These are phyloP conservation scores for Sminthurides aquaticus DNA, from an alignment of 2,888 invertebrate species.

Conservation along the genomic window DNA sequence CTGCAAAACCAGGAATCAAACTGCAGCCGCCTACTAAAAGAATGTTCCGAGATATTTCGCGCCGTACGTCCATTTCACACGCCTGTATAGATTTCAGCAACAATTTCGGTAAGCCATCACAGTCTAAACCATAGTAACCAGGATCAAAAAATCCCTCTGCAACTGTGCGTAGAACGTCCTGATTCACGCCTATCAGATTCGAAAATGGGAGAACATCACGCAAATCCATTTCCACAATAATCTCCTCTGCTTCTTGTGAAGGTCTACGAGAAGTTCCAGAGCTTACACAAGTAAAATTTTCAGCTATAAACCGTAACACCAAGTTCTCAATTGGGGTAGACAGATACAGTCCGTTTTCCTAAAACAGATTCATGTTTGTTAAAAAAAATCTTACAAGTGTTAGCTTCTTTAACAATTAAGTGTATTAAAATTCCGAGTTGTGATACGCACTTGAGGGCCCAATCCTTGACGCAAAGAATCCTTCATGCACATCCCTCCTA, in stretches of 20 bases:
- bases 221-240: constrained; percentile 42
- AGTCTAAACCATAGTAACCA: constrained; percentile 54
- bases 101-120: constrained; percentile 52
- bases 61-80: constrained; percentile 55
- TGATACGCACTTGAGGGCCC: constrained; percentile 35
- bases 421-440: too few species aligned
- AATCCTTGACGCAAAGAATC: constrained; percentile 42
- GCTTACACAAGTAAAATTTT: constrained; percentile 42
- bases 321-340: constrained; percentile 43
- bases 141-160: constrained; percentile 54
- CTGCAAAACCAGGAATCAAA: constrained; percentile 53
- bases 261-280: constrained; percentile 31
- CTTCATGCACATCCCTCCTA: constrained; percentile 39
- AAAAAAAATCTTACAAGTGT: neutral
- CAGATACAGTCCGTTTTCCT: constrained; percentile 43
- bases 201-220: constrained; percentile 41
- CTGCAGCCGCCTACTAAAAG: constrained; percentile 54
- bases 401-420: neutral
- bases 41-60: constrained; percentile 53
- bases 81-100: constrained; percentile 52
- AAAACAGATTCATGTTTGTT: neutral
- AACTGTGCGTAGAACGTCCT: constrained; percentile 43
- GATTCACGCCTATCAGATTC: constrained; percentile 42
- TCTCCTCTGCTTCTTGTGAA: constrained; percentile 43
- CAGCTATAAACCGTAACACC: constrained; percentile 42